phyloP scores from a whole-genome alignment of 2,797 vertebrate genomes.

The Salmo trutta region DNA sequence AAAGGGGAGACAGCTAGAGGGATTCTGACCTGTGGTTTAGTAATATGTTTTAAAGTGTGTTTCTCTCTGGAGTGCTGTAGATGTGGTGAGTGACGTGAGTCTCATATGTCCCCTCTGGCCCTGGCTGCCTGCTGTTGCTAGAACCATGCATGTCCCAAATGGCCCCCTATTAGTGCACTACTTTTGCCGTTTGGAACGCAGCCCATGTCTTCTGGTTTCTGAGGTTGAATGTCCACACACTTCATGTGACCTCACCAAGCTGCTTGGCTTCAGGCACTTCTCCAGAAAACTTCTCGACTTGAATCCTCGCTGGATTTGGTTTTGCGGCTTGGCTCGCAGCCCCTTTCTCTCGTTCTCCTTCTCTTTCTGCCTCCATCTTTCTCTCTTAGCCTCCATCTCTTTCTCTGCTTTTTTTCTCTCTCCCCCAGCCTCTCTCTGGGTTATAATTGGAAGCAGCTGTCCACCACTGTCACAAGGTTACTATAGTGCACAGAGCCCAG shows the following conservation, averaged over 20 bases:
- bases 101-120: conserved; percentile 25
- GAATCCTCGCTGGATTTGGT: conserved; percentile 43
- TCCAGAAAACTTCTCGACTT: conserved; percentile 33
- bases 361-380: conserved; percentile 39
- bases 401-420: conserved; percentile 36
- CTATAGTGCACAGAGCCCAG: conserved; percentile 58
- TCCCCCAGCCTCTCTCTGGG: conserved; percentile 32
- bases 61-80: conserved; percentile 15
- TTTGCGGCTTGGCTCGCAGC: neutral
- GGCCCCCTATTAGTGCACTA: neutral
- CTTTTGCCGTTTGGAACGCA: neutral
- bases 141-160: neutral
- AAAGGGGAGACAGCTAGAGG: conserved; percentile 6
- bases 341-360: conserved; percentile 9
- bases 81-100: neutral
- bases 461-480: conserved; percentile 68
- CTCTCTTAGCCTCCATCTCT: conserved; percentile 34
- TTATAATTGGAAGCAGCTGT: conserved; percentile 82
- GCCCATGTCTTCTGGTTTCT: conserved; percentile 39
- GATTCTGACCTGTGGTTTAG: conserved; percentile 39
- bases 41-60: conserved; percentile 15
- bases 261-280: conserved; percentile 22
- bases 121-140: neutral
- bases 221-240: conserved; percentile 37
- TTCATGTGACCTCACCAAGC: conserved; percentile 43